A percentile compares a stretch with the other conserved stretches of the same genome.
Conservation (phyloP, 2,888 invertebrate genomes). For the Eledona agricola region DNA sequence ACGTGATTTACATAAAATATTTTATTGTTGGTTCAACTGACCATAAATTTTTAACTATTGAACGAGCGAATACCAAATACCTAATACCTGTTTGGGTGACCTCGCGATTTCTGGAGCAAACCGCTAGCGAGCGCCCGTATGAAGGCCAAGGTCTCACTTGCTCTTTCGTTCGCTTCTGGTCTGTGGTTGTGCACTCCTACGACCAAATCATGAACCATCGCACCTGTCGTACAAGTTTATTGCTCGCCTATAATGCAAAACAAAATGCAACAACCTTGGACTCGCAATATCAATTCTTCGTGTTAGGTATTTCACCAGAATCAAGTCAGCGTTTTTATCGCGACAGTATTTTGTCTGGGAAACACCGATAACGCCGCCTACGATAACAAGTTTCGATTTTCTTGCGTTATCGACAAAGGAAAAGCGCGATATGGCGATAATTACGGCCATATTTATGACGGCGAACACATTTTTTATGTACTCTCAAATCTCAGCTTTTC, state of each 20-base stretch:
- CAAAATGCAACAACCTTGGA: too few relatives aligned
- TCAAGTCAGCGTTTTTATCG: too few relatives aligned
- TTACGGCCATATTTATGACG: too few relatives aligned
- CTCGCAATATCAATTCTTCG: too few relatives aligned
- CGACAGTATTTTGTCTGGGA: too few relatives aligned
- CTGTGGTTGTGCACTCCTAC: not conserved
- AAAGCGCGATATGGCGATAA: too few relatives aligned
- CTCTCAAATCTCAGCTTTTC: too few relatives aligned
- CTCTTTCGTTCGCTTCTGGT: constrained; percentile 26
- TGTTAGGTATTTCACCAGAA: too few relatives aligned
- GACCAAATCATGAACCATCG: not conserved
- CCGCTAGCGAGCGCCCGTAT: constrained; percentile 16
- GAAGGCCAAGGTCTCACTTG: constrained; percentile 35
- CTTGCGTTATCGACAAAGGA: too few relatives aligned
- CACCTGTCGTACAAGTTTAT: constrained; percentile 22
- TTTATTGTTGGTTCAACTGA: constrained; percentile 7
- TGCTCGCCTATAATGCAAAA: constrained; percentile 7
- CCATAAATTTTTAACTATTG: constrained; percentile 11
- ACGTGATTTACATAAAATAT: constrained; percentile 21
- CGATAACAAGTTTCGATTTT: too few relatives aligned
- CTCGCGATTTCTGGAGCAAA: constrained; percentile 27
- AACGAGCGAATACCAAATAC: constrained; percentile 2
- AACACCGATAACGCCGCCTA: too few relatives aligned
- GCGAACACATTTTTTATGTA: too few relatives aligned
- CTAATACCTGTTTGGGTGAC: constrained; percentile 15